phyloP scores from a whole-genome alignment of 2,113 vertebrate species.

The Cranoglanis bouderius region DNA sequence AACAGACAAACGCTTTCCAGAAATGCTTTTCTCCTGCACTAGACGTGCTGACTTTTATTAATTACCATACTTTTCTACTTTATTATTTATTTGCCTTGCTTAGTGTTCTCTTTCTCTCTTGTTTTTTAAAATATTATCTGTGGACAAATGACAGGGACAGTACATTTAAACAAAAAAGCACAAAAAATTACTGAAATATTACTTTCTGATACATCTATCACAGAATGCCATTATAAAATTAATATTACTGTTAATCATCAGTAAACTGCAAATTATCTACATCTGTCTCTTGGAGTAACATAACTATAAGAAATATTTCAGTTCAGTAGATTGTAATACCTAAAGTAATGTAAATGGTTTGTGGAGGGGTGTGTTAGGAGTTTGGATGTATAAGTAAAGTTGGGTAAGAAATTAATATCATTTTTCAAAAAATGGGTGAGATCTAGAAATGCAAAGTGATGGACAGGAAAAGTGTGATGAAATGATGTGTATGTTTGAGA shows the following conservation, averaged over 20 bases:
- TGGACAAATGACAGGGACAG: background rate
- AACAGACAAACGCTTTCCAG: constrained; percentile 4
- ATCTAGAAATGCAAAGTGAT: constrained; percentile 37
- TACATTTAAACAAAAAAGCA: background rate
- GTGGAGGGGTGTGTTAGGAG: constrained; percentile 10
- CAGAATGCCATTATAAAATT: background rate
- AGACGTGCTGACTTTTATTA: constrained; percentile 52
- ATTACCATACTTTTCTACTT: constrained; percentile 1
- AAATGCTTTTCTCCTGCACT: constrained; percentile 50
- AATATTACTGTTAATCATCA: background rate
- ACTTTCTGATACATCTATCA: background rate
- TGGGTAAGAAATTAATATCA: constrained; percentile 1
- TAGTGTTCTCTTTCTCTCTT: background rate
- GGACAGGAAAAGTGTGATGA: constrained; percentile 15
- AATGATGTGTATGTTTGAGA: constrained; percentile 15
- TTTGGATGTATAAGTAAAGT: background rate
- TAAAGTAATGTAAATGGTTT: constrained; percentile 28
- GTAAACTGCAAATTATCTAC: background rate
- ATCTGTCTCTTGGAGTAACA: constrained; percentile 2
- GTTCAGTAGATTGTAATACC: background rate
- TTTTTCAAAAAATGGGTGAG: background rate
- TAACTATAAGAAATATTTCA: background rate
- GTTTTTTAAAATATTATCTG: background rate
- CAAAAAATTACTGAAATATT: background rate
- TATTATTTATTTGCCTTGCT: constrained; percentile 43